Base-by-base conservation (phyloP, 2,797 vertebrate genomes). In the Galaxias olidus region DNA sequence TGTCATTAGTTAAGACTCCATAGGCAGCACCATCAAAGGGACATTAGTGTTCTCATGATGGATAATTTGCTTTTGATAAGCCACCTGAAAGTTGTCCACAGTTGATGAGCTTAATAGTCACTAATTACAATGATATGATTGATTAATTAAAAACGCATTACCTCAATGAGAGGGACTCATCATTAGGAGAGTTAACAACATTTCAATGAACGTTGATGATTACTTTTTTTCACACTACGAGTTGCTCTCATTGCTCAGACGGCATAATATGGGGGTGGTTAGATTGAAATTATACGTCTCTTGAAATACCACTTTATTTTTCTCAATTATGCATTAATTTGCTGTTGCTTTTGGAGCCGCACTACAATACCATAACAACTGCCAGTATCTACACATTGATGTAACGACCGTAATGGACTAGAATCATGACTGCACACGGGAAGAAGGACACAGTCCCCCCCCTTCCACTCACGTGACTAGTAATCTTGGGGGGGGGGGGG, bases 31-130 rank as follows among this genome's bases (percentile, higher is more conserved):
- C 81, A 90, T 90, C 82, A 88, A 88, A 88, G 50, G 59, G 82
- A 76, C 85, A 84, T 88, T 84, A 88, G 72, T 68, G 72, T 78
- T 75, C 74, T 86, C 85, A 88, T 83, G 84, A 84, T 78, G 80
- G 77, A 85, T 90, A 87, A 91, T 89, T 78, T 80, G 75, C 78
- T 85, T 89, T 90, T 91, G 79, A 91, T 88, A 68, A 83, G 81
- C 84, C 78, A 83, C 73, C 76, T 86, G 85, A 81, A 78, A 83
- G 73, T 84, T 78, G 73, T 76, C 65, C 75, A 61, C 69, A 6
- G 56, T 72, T 52, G 65, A 77, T 71, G 59, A 59, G 46, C 45
- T 75, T 83, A 84, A 88, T 85, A 84, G 73, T 83, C 43, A 75
- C 73, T 81, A 81, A 84, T 84, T 84, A 80, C 76, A 62, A 64